phyloP scores from a whole-genome alignment of 2,113 vertebrate species.

The Campylomormyrus numenius region DNA sequence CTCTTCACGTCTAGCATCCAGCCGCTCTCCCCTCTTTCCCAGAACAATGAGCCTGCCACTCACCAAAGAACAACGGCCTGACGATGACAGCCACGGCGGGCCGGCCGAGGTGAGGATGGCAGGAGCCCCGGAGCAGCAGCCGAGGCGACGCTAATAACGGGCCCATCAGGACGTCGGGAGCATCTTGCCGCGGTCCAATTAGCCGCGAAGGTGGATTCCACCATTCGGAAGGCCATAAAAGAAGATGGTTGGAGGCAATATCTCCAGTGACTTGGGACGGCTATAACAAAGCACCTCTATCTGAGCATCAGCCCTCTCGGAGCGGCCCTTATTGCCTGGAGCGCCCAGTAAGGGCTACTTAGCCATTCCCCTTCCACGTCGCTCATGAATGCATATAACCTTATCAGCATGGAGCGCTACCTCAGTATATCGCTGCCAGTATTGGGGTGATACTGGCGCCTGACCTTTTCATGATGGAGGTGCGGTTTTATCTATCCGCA shows the following conservation, averaged over 20 bases:
- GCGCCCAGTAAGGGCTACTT: neutral
- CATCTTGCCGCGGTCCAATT: neutral
- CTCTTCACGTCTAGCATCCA: neutral
- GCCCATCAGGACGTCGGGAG: neutral
- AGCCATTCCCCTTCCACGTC: neutral
- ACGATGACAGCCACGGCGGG: neutral
- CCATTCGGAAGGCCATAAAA: conserved; percentile 9
- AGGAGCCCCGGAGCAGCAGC: neutral
- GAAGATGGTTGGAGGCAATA: neutral
- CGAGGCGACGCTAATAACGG: neutral
- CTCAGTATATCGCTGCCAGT: neutral
- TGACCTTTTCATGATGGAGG: conserved; percentile 10
- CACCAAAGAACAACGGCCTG: neutral
- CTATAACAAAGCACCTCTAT: neutral
- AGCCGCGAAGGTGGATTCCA: neutral
- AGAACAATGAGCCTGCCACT: neutral
- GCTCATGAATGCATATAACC: neutral
- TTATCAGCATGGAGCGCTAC: neutral
- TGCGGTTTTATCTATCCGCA: neutral
- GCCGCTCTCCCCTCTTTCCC: neutral
- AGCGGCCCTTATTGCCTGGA: neutral
- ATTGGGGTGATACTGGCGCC: neutral
- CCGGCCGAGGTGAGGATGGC: neutral
- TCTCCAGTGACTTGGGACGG: neutral
- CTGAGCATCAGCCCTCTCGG: neutral